Evolutionary conservation across 2,113 vertebrate species (phyloP), one percentile per base, ranked within the genome.

Genomic region (Thryonomys swinderianus): DNA sequence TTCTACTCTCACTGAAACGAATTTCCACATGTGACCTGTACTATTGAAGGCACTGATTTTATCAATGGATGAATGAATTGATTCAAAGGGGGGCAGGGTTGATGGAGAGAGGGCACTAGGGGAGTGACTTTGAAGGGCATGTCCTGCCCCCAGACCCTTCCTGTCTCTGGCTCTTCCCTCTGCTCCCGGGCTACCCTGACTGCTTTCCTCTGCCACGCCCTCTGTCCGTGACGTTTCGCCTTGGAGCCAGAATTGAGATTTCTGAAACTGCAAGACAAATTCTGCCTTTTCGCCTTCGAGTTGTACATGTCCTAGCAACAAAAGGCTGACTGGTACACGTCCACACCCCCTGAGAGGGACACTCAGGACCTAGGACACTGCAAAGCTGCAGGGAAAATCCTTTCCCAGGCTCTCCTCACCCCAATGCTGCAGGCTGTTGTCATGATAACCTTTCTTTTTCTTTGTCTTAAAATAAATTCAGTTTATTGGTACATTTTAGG

Each of bases 371-470:
- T 7, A 18, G 66, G 76, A 84, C 32, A 7, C 23, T 23, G 25
- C 12, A n/a, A 51, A 73, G 57, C 76, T 27, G 61, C 42, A 9
- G n/a, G 40, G 32, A 16, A 79, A 79, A 76, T 17, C 20, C 3
- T 48, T 17, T 32, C 21, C 9, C 2, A 2, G 23, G 2, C 6
- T 18, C 14, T 21, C 3, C 3, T 3, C 32, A 40, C 42, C 42
- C 18, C 20, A 4, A n/a, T 23, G 6, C 80, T 34, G 30, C 1
- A 5, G 37, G 11, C n/a, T 37, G 12, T 32, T 14, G 25, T 34
- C 53, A 42, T 18, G 37, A 17, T 48, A 16, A 34, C n/a, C 53
- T 62, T 86, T 78, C 78, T 51, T 51, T 51, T 51, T 51, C 10
- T 51, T 51, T 51, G 5, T 51, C 10, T 51, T 51, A 51, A 51